These are phyloP conservation scores for Stichodactyla mertensii DNA, from an alignment of 64 coral and sea anemone genomes.

Conservation along the genomic window DNA sequence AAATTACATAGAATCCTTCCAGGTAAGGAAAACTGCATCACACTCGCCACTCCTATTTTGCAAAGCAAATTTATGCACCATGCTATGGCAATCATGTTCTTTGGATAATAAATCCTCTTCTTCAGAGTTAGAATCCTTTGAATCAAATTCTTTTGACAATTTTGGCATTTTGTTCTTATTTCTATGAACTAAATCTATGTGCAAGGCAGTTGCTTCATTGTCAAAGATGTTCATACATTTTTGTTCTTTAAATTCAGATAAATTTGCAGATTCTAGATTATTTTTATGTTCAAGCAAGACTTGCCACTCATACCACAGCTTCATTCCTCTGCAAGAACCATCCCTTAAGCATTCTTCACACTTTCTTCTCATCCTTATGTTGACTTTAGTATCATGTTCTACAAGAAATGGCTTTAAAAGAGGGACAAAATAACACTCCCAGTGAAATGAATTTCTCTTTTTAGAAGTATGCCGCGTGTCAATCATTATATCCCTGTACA, in stretches of 20 bases:
- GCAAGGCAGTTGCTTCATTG: background rate
- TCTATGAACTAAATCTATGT: background rate
- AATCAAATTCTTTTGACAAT: background rate
- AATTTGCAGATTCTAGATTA: background rate
- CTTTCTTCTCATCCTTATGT: conserved; percentile 4
- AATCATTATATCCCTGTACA: conserved; percentile 57
- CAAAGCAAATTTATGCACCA: background rate
- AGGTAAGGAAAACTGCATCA: background rate
- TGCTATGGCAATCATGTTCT: background rate
- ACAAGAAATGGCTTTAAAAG: conserved; percentile 28
- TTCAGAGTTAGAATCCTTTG: background rate
- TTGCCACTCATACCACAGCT: conserved; percentile 63
- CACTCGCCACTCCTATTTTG: background rate
- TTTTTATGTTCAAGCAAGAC: background rate
- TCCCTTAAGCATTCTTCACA: background rate
- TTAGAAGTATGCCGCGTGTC: conserved; percentile 38
- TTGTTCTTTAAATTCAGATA: background rate
- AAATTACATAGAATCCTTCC: background rate
- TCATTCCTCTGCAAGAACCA: background rate
- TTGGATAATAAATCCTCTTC: background rate
- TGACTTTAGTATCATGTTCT: background rate
- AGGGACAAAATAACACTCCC: conserved; percentile 67
- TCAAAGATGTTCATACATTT: no score
- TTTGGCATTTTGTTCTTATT: background rate
- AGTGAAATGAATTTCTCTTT: conserved; percentile 46